Conservation (phyloP, 2,113 vertebrate genomes). For the Cranoglanis bouderius region DNA sequence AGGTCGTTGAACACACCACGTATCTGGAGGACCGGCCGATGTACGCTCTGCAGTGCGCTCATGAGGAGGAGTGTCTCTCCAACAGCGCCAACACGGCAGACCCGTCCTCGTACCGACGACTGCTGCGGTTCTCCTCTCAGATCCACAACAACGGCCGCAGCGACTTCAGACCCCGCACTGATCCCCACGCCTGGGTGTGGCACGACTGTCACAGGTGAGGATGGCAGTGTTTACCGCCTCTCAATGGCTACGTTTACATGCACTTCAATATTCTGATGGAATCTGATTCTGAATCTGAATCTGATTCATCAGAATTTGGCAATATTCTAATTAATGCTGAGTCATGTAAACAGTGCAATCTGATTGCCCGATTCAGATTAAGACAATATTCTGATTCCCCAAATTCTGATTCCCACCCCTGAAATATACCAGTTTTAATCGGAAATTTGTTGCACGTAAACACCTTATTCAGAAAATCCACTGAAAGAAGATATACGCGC, state of each 20-base stretch:
- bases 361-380: no score
- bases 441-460: no score
- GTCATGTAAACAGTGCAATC: no score
- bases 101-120: constrained; percentile 79
- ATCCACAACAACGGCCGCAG: constrained; percentile 93
- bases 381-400: no score
- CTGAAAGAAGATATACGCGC: no score
- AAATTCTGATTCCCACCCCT: no score
- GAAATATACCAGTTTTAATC: no score
- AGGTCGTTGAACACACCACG: constrained; percentile 85
- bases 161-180: constrained; percentile 86
- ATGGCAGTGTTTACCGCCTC: neutral
- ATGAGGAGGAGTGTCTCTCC: constrained; percentile 91
- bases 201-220: constrained; percentile 92
- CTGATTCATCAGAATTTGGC: no score
- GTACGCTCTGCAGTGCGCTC: constrained; percentile 87
- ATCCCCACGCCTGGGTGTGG: constrained; percentile 91
- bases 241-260: neutral
- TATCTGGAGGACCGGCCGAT: constrained; percentile 96
- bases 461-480: no score
- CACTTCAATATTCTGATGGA: no score
- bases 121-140: constrained; percentile 94
- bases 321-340: no score
- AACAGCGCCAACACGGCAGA: constrained; percentile 71
- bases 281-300: no score